Conservation (phyloP, 1,140 invertebrate species). For the Panagrolaimus sp. region DNA sequence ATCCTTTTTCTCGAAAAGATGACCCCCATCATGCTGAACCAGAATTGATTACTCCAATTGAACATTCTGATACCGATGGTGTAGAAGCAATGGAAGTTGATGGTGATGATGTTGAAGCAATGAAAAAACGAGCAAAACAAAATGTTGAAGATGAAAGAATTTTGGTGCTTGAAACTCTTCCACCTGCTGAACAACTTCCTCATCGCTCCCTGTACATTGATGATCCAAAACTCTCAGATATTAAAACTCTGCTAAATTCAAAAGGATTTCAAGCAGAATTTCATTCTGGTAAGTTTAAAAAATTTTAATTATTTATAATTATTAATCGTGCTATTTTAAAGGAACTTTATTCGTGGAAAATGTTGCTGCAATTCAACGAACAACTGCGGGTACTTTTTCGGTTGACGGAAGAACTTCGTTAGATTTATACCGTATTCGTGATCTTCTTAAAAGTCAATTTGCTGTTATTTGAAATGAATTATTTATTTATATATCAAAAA, state of each 20-base stretch:
- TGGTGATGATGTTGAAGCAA: background rate
- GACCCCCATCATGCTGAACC: background rate
- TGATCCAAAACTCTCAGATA: conserved; percentile 87
- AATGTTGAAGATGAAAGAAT: conserved; percentile 32
- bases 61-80: conserved; percentile 5
- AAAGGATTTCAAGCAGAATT: conserved; percentile 86
- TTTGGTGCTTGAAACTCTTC: conserved; percentile 47
- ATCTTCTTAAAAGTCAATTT: conserved; percentile 90
- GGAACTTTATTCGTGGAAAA: conserved; percentile 85
- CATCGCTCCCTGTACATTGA: conserved; percentile 89
- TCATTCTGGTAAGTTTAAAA: conserved; percentile 78
- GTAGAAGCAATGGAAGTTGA: conserved; percentile 30
- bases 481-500: background rate
- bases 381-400: conserved; percentile 81
- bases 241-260: conserved; percentile 84
- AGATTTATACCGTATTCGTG: conserved; percentile 85
- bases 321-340: too few species aligned
- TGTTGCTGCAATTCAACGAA: conserved; percentile 78
- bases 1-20: background rate
- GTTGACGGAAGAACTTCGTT: conserved; percentile 87
- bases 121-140: background rate
- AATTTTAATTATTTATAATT: too few species aligned
- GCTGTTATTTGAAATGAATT: conserved; percentile 77
- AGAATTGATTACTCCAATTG: background rate
- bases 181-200: conserved; percentile 63